Evolutionary conservation across 2,113 vertebrate species (phyloP), one percentile per base, ranked within the genome.

Genomic region (Gobiocypris rarus): DNA sequence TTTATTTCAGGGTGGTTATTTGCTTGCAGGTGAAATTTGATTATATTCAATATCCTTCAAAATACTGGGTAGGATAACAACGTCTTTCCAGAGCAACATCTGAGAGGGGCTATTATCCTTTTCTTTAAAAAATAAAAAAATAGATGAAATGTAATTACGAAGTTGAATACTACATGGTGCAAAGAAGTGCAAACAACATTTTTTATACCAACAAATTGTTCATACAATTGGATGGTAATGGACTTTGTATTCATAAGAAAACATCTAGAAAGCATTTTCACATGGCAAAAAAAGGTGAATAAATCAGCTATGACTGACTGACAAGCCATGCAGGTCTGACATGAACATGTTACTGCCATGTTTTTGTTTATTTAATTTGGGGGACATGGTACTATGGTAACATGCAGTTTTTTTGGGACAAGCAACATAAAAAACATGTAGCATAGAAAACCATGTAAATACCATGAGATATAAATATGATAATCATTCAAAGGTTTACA

Each of bases 21-120:
- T 84, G 22, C 67, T 43, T 84, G 31, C 38, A 41, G 50, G 54
- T 71, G 38, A 70, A 65, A 83, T 83, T 67, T 65, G 54, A 84
- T 79, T 84, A 71, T 56, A 34, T 79, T 75, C 67, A 77, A 84
- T 71, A 79, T 84, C 34, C 50, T 79, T 84, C 11, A 70, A 79
- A 79, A 70, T 58, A 84, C 1, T 15, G 19, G 24, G 15, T 22
- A 70, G 54, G 38, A 70, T 56, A 56, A 77, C 48, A 75, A 34
- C 4, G 17, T 69, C 45, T 84, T 13, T 67, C 9, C n/a, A 50
- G 59, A 34, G 17, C 6, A 80, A 13, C 9, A 84, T 71, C 10
- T 79, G n/a, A 84, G 9, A 84, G 24, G 4, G 26, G 9, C 43
- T 67, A 80, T 63, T 61, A 28, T 45, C 56, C 28, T 24, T 22